Evolutionary conservation across 2,113 vertebrate genomes (phyloP).

Genomic region (Girardinichthys multiradiatus): DNA sequence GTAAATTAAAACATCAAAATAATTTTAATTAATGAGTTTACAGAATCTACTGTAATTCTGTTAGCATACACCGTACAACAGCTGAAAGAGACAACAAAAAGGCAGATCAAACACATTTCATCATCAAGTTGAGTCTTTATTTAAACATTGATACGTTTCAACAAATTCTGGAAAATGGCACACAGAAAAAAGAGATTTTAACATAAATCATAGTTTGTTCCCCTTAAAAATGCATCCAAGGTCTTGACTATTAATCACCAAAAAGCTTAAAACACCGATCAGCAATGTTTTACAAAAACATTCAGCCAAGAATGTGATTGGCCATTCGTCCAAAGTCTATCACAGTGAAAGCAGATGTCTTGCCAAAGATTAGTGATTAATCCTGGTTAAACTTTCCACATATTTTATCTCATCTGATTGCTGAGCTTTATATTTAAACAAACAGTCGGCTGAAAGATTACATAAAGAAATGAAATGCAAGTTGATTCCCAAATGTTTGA

Average conservation of each 20-base stretch:
- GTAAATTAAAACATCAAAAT: too few species aligned
- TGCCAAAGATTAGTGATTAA: conserved; percentile 52
- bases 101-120: conserved; percentile 39
- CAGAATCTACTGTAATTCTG: too few species aligned
- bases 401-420: conserved; percentile 8
- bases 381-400: conserved; percentile 21
- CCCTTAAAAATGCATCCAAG: conserved; percentile 28
- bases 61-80: background rate
- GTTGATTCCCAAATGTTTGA: background rate
- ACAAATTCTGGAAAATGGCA: conserved; percentile 59
- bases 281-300: conserved; percentile 43
- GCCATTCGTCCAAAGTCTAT: conserved; percentile 40
- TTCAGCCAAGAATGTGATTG: conserved; percentile 34
- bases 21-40: too few species aligned
- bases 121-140: conserved; percentile 71
- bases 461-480: conserved; percentile 13
- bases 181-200: conserved; percentile 55
- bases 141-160: conserved; percentile 67
- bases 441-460: too few species aligned
- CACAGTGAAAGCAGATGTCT: conserved; percentile 70
- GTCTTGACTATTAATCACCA: conserved; percentile 40
- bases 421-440: conserved; percentile 15
- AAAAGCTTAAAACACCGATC: conserved; percentile 51
- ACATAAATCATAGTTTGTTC: conserved; percentile 42
- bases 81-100: conserved; percentile 16